Base-by-base conservation (phyloP, 64 coral and sea anemone species). In the Cladopsammia gracilis region DNA sequence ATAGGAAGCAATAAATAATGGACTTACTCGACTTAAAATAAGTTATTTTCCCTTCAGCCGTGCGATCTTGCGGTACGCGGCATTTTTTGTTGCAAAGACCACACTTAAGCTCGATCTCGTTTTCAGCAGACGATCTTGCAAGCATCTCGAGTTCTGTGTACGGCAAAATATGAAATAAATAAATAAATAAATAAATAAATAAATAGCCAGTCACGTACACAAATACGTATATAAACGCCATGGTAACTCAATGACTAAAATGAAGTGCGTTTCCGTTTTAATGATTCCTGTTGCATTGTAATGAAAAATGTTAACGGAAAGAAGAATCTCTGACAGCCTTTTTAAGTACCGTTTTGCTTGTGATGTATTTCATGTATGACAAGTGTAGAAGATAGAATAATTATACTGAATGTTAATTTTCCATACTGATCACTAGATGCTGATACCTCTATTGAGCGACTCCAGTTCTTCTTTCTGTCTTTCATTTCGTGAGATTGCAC, bases 11-110 rank as follows among this genome's bases (percentile, higher is more conserved):
- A 67, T 67, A 67, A 67, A 67, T 67, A 67, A 67, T 67, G n/a
- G n/a, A 86, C 82, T 70, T 86, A 86, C 82, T 86, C 51, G 43
- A 70, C 48, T 86, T 70, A 50, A 71, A 86, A 70, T 70, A 86
- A 70, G 83, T 24, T 86, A 86, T 43, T 70, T 86, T 86, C 46
- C 64, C 64, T n/a, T 62, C 56, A 64, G 65, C 70, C 13, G 43
- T 44, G 65, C 83, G 65, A 70, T 86, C 83, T 52, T 53, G 59
- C 26, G 44, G 83, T 25, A 86, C 82, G 10, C 47, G 53, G 51
- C 69, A 69, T 65, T 64, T 66, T 51, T 86, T 86, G 62, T 10
- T 51, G 42, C 83, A 71, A 86, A 86, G 42, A 86, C 83, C 48
- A 49, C 83, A 86, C 53, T 86, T 65, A 23, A 86, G n/a, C 70